A percentile compares a stretch with the other conserved stretches of the same genome.
Conservation (phyloP, 2,797 vertebrate genomes). For the Catamblyrhynchus diadema region DNA sequence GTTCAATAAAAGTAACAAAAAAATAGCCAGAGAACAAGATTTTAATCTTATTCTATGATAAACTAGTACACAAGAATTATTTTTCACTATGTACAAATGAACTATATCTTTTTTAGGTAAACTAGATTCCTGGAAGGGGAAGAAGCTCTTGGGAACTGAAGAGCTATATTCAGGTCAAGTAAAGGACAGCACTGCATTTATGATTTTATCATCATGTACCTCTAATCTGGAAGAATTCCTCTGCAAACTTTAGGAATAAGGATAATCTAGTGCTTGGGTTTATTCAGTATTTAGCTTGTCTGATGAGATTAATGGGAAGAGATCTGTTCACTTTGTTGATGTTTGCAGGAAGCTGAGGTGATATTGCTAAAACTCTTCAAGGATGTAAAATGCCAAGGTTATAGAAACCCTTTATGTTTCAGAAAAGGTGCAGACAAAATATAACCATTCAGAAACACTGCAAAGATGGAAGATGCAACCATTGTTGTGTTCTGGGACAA, state of each 20-base stretch:
- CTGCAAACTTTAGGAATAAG: not conserved
- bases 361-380: not conserved
- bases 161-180: not conserved
- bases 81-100: not conserved
- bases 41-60: not conserved
- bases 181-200: not conserved
- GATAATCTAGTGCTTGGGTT: not conserved
- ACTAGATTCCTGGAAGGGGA: not conserved
- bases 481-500: not conserved
- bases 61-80: not conserved
- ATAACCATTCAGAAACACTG: not conserved
- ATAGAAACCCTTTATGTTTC: not conserved
- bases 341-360: not conserved
- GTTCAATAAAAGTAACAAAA: not conserved
- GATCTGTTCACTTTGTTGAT: not conserved
- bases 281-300: not conserved
- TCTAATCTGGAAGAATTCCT: not conserved
- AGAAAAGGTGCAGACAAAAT: not conserved
- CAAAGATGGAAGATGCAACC: not conserved
- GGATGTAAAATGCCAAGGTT: not conserved
- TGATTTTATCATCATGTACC: not conserved
- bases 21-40: not conserved
- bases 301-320: not conserved
- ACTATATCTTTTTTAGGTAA: not conserved
- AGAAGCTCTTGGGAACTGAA: not conserved